phyloP scores from a whole-genome alignment of 92 coral and sea anemone species.

The Hydrozoanthus gracilis region DNA sequence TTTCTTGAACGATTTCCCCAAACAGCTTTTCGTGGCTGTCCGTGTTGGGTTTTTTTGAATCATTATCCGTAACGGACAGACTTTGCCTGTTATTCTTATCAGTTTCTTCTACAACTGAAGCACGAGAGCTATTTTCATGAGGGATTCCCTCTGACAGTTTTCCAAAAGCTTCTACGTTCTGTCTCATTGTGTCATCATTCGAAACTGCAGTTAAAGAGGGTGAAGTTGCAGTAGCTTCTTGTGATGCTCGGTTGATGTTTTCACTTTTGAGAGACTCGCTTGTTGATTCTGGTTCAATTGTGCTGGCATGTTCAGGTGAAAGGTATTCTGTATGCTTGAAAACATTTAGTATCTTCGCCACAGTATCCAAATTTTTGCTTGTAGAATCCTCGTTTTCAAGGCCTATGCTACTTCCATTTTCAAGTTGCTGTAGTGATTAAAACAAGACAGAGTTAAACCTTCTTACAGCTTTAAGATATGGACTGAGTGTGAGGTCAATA shows the following conservation, averaged over 20 bases:
- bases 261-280: neutral
- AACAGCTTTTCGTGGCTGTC: neutral
- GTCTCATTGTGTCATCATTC: neutral
- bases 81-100: neutral
- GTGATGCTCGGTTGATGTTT: neutral
- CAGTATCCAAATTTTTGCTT: slow-evolving; percentile 29
- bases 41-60: neutral
- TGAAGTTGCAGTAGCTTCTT: neutral
- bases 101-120: neutral
- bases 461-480: no score
- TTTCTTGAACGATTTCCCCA: neutral
- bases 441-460: no score
- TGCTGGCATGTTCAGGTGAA: slow-evolving; percentile 15
- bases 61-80: neutral
- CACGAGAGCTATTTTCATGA: neutral
- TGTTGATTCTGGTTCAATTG: neutral
- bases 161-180: neutral
- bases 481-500: no score
- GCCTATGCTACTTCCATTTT: neutral
- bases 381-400: slow-evolving; percentile 23
- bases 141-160: neutral
- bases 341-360: slow-evolving; percentile 49
- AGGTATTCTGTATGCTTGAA: slow-evolving; percentile 54
- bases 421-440: neutral
- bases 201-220: neutral